Conservation (phyloP, 2,797 vertebrate species). For the Parauchenoglanis punctatus region DNA sequence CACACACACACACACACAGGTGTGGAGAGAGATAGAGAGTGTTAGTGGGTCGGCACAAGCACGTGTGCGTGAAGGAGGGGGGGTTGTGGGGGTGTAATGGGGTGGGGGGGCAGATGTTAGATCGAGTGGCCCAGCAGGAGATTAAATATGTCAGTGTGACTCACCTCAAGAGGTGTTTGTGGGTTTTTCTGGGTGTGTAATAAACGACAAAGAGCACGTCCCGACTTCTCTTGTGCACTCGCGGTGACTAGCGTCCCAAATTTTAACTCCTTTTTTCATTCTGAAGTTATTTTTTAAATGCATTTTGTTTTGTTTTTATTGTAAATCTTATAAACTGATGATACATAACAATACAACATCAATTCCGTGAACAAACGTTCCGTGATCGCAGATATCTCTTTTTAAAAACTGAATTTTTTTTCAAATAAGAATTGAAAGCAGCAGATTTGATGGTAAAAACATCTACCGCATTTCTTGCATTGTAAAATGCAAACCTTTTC, state of each 20-base stretch:
- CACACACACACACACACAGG: conserved; percentile 49
- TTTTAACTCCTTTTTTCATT: not conserved
- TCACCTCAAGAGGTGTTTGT: conserved; percentile 21
- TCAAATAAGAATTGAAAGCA: not conserved
- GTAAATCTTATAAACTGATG: not conserved
- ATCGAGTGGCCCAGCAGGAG: conserved; percentile 13
- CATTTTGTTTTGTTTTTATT: not conserved
- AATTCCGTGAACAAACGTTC: not conserved
- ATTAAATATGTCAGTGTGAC: conserved; percentile 23
- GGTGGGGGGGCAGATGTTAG: conserved; percentile 52
- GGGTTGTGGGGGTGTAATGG: conserved; percentile 56
- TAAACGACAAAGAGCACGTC: not conserved
- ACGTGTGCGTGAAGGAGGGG: conserved; percentile 62
- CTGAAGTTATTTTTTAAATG: not conserved
- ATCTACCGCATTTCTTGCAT: not conserved
- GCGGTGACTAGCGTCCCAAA: not conserved
- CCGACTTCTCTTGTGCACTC: not conserved
- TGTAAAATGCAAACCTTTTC: not conserved
- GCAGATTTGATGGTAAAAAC: not conserved
- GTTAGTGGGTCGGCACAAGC: conserved; percentile 43
- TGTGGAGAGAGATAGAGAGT: conserved; percentile 55
- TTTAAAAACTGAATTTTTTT: not conserved
- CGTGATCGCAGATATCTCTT: not conserved
- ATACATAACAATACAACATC: not conserved
- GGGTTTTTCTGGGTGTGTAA: conserved; percentile 4